These are phyloP conservation scores for Hydractinia echinata DNA, from an alignment of 30 jellyfish, hydroid and myxozoan genomes.

Conservation along the genomic window DNA sequence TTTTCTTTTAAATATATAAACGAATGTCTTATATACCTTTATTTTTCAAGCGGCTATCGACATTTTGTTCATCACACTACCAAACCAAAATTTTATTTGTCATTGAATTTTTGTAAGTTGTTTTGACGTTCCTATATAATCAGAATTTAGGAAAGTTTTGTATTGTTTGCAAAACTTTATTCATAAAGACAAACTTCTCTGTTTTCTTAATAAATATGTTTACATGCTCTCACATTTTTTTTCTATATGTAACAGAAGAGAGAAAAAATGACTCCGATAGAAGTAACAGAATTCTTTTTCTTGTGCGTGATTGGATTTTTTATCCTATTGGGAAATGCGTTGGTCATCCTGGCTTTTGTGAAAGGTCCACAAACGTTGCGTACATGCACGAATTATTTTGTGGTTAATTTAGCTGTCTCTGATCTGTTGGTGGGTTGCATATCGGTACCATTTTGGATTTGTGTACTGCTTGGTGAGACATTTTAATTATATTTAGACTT, in stretches of 20 bases:
- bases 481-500: background rate
- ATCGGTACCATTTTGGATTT: conserved; percentile 73
- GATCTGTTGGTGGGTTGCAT: conserved; percentile 70
- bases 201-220: background rate
- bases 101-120: too few species aligned
- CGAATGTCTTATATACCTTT: too few species aligned
- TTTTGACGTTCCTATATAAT: too few species aligned
- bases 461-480: conserved; percentile 53
- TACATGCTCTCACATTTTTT: background rate
- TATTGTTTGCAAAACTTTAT: conserved; percentile 9
- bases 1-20: too few species aligned
- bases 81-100: too few species aligned
- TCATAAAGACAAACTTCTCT: background rate
- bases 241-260: background rate
- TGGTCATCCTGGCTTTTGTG: conserved; percentile 64
- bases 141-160: too few species aligned
- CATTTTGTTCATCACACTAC: too few species aligned
- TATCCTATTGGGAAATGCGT: conserved; percentile 60
- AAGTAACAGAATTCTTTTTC: background rate
- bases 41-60: too few species aligned
- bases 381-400: conserved; percentile 72
- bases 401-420: conserved; percentile 71
- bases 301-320: conserved; percentile 45
- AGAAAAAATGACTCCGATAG: background rate
- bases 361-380: conserved; percentile 57